These are phyloP conservation scores for Neoaliturus tenellus DNA, from an alignment of 2,888 invertebrate genomes.

Conservation along the genomic window DNA sequence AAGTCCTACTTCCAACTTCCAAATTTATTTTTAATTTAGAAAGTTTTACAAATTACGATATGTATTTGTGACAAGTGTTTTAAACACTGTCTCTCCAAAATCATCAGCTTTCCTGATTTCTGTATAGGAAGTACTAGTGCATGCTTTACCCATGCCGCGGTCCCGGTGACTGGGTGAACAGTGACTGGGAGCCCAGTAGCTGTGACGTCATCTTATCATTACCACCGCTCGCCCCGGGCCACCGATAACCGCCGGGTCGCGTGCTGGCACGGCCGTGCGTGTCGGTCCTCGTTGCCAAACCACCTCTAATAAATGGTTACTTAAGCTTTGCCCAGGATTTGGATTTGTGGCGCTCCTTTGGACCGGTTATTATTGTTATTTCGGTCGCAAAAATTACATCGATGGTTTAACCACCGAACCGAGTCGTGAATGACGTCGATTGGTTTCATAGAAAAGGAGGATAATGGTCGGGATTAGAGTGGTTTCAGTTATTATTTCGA, in stretches of 20 bases:
- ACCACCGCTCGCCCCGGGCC: background rate
- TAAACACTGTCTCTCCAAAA: too few relatives aligned
- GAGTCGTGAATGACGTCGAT: background rate
- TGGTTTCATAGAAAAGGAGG: conserved; percentile 37
- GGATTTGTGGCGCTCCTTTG: background rate
- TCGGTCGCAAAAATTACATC: conserved; percentile 31
- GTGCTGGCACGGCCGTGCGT: conserved; percentile 1
- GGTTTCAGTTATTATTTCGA: background rate
- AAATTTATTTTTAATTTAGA: too few relatives aligned
- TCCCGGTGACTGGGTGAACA: too few relatives aligned
- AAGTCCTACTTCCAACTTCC: too few relatives aligned
- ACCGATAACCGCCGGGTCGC: background rate
- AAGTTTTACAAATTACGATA: too few relatives aligned
- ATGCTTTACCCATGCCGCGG: too few relatives aligned
- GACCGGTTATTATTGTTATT: conserved; percentile 30
- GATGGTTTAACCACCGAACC: conserved; percentile 12
- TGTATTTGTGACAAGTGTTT: too few relatives aligned
- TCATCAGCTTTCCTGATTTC: too few relatives aligned
- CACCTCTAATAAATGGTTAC: conserved; percentile 51
- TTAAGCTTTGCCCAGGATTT: conserved; percentile 30
- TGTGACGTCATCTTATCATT: background rate
- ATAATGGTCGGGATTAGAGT: background rate
- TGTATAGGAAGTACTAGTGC: too few relatives aligned
- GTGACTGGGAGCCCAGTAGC: background rate
- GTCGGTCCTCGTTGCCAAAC: conserved; percentile 32